Evolutionary conservation across 2,113 vertebrate species (phyloP).

Genomic region (Crocuta crocuta): DNA sequence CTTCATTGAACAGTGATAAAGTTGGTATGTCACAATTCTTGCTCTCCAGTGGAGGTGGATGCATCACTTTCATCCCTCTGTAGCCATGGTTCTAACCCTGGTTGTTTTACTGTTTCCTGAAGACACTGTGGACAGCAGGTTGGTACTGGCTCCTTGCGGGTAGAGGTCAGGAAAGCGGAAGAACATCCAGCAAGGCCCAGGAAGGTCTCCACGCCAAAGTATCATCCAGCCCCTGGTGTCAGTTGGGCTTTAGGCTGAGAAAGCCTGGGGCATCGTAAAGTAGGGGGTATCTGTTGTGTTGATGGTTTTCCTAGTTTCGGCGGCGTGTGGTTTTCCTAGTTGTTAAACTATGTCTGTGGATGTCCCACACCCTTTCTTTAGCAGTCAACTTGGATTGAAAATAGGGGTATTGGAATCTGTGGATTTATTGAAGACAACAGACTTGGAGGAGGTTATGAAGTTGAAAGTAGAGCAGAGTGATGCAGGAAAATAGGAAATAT

Average conservation of each 20-base stretch:
- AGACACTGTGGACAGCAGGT: background rate
- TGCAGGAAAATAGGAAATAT: background rate
- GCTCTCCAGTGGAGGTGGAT: background rate
- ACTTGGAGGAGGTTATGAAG: background rate
- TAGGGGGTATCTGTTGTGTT: background rate
- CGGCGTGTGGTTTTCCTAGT: background rate
- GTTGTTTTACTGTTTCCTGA: background rate
- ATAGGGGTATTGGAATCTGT: background rate
- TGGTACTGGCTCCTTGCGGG: background rate
- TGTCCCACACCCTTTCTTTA: background rate
- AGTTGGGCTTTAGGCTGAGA: background rate
- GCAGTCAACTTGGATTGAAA: background rate
- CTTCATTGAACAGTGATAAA: background rate
- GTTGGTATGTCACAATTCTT: background rate
- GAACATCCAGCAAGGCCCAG: too few relatives aligned
- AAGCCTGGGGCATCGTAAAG: background rate
- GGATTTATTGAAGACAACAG: background rate
- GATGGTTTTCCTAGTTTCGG: background rate
- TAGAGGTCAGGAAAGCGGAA: too few relatives aligned
- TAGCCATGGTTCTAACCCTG: background rate
- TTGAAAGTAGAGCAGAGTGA: background rate
- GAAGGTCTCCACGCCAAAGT: background rate
- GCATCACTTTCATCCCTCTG: background rate
- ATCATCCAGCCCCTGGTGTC: background rate
- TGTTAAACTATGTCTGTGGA: background rate